Percentiles rank a stretch among this genome's conserved stretches.
These are phyloP conservation scores for Sminthurides aquaticus DNA, from an alignment of 2,888 invertebrate genomes.

Conservation along the genomic window DNA sequence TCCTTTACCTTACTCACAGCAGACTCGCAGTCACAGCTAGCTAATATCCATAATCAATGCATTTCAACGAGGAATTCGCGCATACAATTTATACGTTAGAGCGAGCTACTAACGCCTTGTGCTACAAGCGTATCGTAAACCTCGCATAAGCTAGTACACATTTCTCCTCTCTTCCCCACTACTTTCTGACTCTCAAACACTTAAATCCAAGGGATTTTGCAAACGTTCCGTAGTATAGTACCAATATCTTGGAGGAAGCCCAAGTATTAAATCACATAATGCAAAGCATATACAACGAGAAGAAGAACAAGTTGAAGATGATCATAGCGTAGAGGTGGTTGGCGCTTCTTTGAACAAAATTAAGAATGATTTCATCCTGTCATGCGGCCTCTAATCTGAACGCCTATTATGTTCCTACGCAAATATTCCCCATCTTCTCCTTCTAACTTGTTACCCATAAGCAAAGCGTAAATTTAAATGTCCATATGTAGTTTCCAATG, in stretches of 20 bases:
- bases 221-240: background rate
- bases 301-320: too few species aligned
- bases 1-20: too few species aligned
- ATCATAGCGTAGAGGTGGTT: constrained; percentile 1
- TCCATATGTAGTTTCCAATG: background rate
- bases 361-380: constrained; percentile 16
- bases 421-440: background rate
- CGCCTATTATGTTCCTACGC: constrained; percentile 1
- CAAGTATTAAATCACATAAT: background rate
- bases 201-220: background rate
- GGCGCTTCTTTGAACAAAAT: constrained; percentile 9
- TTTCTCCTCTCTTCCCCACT: too few species aligned
- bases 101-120: too few species aligned
- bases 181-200: background rate
- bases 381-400: constrained; percentile 3
- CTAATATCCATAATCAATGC: too few species aligned
- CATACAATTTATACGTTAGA: too few species aligned
- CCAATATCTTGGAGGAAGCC: background rate
- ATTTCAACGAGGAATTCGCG: too few species aligned
- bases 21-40: too few species aligned
- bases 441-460: background rate
- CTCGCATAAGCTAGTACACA: too few species aligned
- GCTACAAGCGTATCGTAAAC: too few species aligned
- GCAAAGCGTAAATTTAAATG: background rate
- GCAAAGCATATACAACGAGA: background rate